Percentiles rank a stretch among this genome's conserved stretches.
Evolutionary conservation across 2,113 vertebrate species (phyloP).

Genomic region (Gallinago paraguaiae): DNA sequence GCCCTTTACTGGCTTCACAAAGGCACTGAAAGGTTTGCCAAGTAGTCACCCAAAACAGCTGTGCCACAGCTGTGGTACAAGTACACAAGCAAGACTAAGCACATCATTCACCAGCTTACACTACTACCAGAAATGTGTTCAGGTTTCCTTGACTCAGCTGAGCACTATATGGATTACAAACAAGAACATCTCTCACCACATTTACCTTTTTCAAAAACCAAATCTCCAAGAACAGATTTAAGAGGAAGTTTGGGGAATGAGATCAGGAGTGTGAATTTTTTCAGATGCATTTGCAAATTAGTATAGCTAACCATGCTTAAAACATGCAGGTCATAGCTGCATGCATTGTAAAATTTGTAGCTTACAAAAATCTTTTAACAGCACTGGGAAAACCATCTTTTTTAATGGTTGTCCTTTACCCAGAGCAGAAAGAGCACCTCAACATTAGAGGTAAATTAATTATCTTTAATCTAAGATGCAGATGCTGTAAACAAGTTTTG

Average conservation of each 20-base stretch:
- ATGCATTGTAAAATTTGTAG: not conserved
- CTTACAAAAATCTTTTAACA: not conserved
- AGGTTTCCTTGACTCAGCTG: not conserved
- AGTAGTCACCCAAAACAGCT: not conserved
- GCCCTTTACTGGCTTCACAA: not conserved
- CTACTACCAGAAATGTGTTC: not conserved
- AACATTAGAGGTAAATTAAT: not conserved
- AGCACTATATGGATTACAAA: not conserved
- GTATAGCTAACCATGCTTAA: not conserved
- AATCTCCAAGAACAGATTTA: not conserved
- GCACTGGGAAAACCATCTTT: not conserved
- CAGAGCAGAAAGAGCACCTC: not conserved
- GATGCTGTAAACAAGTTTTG: not conserved
- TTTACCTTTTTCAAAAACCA: not conserved
- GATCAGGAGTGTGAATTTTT: not conserved
- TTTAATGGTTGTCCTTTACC: not conserved
- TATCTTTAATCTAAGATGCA: not conserved
- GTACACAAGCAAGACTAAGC: not conserved
- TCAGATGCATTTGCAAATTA: not conserved
- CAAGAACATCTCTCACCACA: not conserved
- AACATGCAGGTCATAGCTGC: not conserved
- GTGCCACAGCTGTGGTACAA: not conserved
- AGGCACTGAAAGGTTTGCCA: not conserved
- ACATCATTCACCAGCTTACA: not conserved
- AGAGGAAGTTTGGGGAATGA: not conserved